Conservation (phyloP, 2,113 vertebrate genomes). For the Rynchops niger region DNA sequence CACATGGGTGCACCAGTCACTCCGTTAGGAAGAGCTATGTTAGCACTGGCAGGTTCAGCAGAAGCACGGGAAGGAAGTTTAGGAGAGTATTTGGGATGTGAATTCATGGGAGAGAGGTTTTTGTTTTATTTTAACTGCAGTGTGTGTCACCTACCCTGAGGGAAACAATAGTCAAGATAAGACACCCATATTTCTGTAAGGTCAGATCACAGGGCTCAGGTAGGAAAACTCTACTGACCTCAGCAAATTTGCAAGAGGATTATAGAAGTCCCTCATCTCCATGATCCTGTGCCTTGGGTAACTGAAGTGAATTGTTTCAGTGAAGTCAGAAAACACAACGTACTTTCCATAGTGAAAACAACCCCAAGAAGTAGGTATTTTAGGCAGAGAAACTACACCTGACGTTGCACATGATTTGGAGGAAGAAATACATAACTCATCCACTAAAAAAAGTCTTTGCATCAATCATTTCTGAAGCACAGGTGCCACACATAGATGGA, state of each 20-base stretch:
- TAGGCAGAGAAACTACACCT: background rate
- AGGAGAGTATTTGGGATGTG: background rate
- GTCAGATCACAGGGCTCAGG: background rate
- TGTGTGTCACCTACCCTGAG: background rate
- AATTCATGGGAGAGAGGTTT: background rate
- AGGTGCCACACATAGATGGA: background rate
- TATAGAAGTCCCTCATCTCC: background rate
- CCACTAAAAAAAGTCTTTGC: background rate
- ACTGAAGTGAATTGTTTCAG: background rate
- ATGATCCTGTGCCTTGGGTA: background rate
- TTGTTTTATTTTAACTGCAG: background rate
- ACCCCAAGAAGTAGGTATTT: background rate
- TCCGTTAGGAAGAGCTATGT: background rate
- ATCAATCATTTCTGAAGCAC: background rate
- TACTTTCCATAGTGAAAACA: background rate
- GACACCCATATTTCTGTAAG: background rate
- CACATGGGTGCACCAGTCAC: fast-evolving
- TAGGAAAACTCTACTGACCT: background rate
- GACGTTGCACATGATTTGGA: background rate
- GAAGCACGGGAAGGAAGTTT: background rate
- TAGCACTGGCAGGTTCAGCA: background rate
- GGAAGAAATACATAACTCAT: background rate
- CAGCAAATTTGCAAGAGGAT: background rate
- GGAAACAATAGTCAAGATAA: background rate
- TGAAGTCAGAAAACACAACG: background rate